Conservation (phyloP, 2,797 vertebrate species). For the Notoglanidium macrostoma region DNA sequence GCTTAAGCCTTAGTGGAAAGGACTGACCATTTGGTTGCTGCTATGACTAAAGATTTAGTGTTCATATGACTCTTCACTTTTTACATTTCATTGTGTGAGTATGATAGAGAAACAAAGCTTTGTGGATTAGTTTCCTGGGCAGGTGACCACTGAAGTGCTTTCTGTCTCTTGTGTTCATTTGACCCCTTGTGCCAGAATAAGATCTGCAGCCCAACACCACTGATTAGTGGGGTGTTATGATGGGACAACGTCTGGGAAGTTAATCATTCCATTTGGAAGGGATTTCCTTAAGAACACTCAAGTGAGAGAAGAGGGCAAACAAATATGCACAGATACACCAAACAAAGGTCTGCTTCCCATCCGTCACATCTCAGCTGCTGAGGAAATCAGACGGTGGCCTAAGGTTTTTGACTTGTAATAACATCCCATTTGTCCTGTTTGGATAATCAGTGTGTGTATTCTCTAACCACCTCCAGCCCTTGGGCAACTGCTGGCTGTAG, state of each 20-base stretch:
- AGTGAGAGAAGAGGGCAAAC: conserved; percentile 44
- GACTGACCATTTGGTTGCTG: neutral
- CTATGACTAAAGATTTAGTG: neutral
- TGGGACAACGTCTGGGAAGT: conserved; percentile 46
- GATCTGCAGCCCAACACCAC: conserved; percentile 22
- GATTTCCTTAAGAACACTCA: conserved; percentile 55
- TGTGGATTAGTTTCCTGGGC: conserved; percentile 15
- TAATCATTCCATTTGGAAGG: conserved; percentile 44
- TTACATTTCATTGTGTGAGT: neutral
- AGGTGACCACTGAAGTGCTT: conserved; percentile 29
- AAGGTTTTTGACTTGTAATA: conserved; percentile 38
- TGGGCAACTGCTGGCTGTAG: conserved; percentile 51
- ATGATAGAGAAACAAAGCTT: neutral
- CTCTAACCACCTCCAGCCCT: conserved; percentile 32
- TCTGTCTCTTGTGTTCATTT: conserved; percentile 27
- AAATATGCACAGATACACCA: conserved; percentile 48
- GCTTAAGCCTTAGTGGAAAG: neutral
- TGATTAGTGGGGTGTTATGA: conserved; percentile 11
- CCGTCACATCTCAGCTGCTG: neutral
- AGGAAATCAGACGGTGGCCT: conserved; percentile 7
- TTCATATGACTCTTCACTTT: neutral
- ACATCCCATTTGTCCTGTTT: conserved; percentile 26
- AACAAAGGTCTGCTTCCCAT: conserved; percentile 30
- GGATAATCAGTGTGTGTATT: conserved; percentile 35
- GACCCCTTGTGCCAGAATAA: conserved; percentile 19